Evolutionary conservation across 2,113 vertebrate species (phyloP).

Genomic region (Sitta europaea): DNA sequence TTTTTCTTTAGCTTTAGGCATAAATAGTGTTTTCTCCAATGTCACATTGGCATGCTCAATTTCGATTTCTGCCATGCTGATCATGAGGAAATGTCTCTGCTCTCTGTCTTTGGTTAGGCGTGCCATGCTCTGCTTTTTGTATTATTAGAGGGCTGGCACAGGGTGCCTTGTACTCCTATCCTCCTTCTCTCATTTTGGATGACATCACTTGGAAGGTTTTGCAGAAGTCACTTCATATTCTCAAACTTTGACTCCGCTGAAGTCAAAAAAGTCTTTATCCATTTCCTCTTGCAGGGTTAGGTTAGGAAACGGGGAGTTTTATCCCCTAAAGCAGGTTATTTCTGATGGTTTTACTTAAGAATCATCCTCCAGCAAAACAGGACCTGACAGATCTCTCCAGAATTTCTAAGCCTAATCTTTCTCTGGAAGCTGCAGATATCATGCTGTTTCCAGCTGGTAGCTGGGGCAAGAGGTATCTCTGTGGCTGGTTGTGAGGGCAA

Average conservation of each 20-base stretch:
- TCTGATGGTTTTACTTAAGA: neutral
- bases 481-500: neutral
- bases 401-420: neutral
- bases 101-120: rapidly evolving
- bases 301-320: neutral
- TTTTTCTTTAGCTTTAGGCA: neutral
- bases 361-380: neutral
- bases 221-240: neutral
- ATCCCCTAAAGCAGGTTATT: neutral
- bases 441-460: neutral
- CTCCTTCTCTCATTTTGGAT: neutral
- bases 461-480: neutral
- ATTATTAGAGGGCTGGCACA: neutral
- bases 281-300: neutral
- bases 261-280: neutral
- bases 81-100: neutral
- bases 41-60: neutral
- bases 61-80: neutral
- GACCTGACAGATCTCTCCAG: neutral
- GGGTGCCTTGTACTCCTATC: neutral
- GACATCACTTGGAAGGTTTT: neutral
- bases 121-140: neutral
- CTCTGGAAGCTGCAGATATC: neutral
- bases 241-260: neutral
- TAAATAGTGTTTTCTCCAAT: neutral